Percentiles rank a stretch among this genome's conserved stretches.
These are phyloP conservation scores for Discoglossus pictus DNA, from an alignment of 2,797 vertebrate genomes.

Conservation along the genomic window DNA sequence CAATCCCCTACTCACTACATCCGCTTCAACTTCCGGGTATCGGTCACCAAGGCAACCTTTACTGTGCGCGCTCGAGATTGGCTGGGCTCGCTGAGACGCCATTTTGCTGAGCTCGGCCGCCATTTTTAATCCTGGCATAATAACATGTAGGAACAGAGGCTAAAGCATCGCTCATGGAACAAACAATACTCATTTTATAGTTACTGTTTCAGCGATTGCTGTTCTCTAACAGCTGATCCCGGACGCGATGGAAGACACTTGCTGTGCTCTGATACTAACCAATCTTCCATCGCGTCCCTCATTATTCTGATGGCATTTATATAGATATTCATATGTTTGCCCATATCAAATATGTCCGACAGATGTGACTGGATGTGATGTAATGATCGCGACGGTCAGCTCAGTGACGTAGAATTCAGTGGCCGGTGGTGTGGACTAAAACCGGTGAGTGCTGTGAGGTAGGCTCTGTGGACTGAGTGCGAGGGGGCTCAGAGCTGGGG, in stretches of 20 bases:
- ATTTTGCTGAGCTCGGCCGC: not conserved
- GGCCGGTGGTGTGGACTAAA: not conserved
- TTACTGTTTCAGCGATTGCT: no score
- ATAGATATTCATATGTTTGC: not conserved
- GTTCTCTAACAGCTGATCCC: no score
- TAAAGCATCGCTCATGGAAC: no score
- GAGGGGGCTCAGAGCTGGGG: no score
- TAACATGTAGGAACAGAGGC: no score
- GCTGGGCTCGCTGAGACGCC: not conserved
- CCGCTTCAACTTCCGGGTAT: not conserved
- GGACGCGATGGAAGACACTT: no score
- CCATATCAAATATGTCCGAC: slow-evolving; percentile 15
- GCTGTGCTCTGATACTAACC: no score
- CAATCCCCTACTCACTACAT: not conserved
- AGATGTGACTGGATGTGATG: not conserved
- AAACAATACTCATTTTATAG: no score
- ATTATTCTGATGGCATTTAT: no score
- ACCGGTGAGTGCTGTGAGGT: slow-evolving; percentile 9
- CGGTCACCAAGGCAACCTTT: not conserved
- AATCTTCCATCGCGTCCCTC: no score
- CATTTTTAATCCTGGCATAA: not conserved
- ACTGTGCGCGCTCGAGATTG: slow-evolving; percentile 5
- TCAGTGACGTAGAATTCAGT: not conserved
- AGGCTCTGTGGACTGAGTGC: not conserved
- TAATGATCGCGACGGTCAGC: not conserved